Conservation (phyloP, 2,113 vertebrate genomes). For the Myrmecobius fasciatus region DNA sequence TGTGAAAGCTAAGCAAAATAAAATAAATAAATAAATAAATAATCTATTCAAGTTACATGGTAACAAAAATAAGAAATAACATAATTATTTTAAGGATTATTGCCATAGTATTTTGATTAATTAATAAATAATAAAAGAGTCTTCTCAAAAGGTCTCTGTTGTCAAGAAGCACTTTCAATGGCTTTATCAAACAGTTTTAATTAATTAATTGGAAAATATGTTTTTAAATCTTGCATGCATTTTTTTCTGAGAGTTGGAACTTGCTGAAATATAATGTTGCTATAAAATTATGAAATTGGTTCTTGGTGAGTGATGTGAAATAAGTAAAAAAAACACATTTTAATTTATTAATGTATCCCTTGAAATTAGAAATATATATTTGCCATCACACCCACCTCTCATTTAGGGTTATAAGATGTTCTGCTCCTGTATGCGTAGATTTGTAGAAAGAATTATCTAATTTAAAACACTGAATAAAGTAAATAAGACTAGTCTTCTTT, state of each 20-base stretch:
- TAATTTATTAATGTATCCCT: neutral
- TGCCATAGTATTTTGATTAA: constrained; percentile 53
- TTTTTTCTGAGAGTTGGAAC: constrained; percentile 20
- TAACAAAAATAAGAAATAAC: constrained; percentile 36
- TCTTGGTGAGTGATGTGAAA: constrained; percentile 45
- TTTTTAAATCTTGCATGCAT: neutral
- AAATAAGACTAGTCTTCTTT: neutral
- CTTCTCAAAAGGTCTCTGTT: constrained; percentile 35
- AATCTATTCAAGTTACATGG: constrained; percentile 34
- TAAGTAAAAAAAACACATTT: neutral
- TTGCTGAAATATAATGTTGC: constrained; percentile 27
- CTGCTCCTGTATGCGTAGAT: constrained; percentile 25
- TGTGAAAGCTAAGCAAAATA: constrained; percentile 52
- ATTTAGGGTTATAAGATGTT: constrained; percentile 32
- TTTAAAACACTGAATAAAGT: constrained; percentile 48
- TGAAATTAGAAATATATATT: constrained; percentile 23
- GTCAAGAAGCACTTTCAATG: constrained; percentile 20
- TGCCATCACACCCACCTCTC: neutral
- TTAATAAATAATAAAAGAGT: constrained; percentile 32
- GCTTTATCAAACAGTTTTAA: constrained; percentile 37
- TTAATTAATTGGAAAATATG: constrained; percentile 26
- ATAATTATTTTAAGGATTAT: constrained; percentile 14
- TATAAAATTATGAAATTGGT: constrained; percentile 28
- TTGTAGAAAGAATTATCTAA: neutral
- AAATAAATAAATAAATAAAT: too few species aligned